Conservation (phyloP, 1,140 invertebrate genomes). For the Ceratina calcarata region DNA sequence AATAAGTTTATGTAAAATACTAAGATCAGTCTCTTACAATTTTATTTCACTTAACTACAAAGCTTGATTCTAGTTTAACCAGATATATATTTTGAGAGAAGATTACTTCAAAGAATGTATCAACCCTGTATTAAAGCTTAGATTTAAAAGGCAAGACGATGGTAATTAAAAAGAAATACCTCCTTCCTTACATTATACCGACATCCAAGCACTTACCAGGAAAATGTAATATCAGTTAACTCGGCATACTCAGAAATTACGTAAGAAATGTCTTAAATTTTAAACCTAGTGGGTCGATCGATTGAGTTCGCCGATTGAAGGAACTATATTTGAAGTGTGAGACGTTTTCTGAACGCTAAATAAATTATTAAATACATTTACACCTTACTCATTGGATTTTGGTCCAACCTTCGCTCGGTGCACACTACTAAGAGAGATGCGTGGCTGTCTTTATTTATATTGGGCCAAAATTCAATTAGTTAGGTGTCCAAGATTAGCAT, state of each 20-base stretch:
- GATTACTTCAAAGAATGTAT: constrained; percentile 41
- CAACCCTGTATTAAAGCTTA: constrained; percentile 36
- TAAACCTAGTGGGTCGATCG: constrained; percentile 23
- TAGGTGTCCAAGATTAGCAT: constrained; percentile 16
- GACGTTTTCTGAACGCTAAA: constrained; percentile 34
- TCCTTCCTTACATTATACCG: too few species aligned
- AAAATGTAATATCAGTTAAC: constrained; percentile 21
- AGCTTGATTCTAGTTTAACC: constrained; percentile 43
- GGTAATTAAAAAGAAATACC: constrained; percentile 16
- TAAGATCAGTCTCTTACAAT: constrained; percentile 44
- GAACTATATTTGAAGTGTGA: constrained; percentile 36
- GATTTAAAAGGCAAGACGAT: constrained; percentile 55
- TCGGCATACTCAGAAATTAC: background rate
- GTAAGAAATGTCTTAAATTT: constrained; percentile 1
- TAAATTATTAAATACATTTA: constrained; percentile 65
- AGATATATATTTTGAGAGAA: constrained; percentile 38
- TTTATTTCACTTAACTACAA: constrained; percentile 55
- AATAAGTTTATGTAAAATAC: constrained; percentile 17
- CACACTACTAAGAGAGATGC: too few species aligned
- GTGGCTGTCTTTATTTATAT: too few species aligned
- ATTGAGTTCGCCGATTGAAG: constrained; percentile 15
- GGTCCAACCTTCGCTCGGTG: too few species aligned
- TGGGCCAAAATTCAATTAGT: too few species aligned
- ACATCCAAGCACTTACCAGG: background rate
- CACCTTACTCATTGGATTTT: too few species aligned